Conservation (phyloP, 2,797 vertebrate genomes). For the Molossus molossus region DNA sequence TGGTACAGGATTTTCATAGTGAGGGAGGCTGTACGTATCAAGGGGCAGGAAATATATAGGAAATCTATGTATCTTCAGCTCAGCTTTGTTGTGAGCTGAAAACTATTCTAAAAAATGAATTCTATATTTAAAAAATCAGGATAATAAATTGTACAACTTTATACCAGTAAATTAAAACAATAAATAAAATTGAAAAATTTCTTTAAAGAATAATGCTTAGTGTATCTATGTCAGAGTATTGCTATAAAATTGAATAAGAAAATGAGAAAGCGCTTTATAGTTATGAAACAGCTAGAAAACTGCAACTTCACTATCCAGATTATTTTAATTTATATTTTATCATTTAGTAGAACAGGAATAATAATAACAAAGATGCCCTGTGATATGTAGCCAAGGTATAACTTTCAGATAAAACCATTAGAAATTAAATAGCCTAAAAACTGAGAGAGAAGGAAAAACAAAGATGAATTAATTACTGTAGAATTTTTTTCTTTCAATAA, state of each 20-base stretch:
- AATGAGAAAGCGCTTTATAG: conserved; percentile 6
- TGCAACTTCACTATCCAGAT: background rate
- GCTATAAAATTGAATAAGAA: background rate
- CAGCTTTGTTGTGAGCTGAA: background rate
- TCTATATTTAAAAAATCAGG: background rate
- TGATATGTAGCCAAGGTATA: background rate
- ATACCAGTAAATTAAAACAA: background rate
- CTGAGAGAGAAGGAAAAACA: background rate
- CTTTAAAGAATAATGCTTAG: background rate
- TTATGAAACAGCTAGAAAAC: background rate
- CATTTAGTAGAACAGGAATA: background rate
- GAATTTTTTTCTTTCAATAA: background rate
- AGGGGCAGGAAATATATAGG: background rate
- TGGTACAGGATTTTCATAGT: too few species aligned
- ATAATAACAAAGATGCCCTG: background rate
- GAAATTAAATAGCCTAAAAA: background rate
- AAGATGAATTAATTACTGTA: background rate
- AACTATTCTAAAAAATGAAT: conserved; percentile 14
- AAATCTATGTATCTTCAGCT: background rate
- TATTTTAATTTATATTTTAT: conserved; percentile 1
- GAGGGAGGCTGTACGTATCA: background rate
- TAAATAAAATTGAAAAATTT: background rate
- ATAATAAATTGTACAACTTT: background rate
- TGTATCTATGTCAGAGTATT: background rate
- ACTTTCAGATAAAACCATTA: background rate